These are phyloP conservation scores for Pygathrix nemaeus DNA, from an alignment of 2,113 vertebrate species.

Conservation along the genomic window DNA sequence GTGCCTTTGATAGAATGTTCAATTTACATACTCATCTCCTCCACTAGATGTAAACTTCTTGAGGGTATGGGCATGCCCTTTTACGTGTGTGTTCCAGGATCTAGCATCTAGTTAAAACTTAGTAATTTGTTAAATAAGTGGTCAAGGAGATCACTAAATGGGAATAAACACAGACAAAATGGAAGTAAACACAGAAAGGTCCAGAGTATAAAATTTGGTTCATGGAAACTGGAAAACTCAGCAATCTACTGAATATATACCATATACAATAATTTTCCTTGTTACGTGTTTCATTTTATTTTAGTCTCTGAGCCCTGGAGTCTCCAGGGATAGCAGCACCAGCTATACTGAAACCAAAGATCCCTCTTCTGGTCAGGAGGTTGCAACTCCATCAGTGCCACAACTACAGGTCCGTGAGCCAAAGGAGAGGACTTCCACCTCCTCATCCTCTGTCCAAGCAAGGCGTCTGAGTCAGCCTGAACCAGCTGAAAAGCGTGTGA, in stretches of 20 bases:
- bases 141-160: neutral
- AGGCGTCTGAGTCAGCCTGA: conserved; percentile 85
- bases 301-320: conserved; percentile 78
- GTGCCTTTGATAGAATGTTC: conserved; percentile 9
- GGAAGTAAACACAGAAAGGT: neutral
- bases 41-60: neutral
- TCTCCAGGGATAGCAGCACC: conserved; percentile 81
- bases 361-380: conserved; percentile 67
- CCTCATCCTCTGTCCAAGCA: conserved; percentile 74
- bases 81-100: neutral
- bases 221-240: neutral
- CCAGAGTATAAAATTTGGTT: neutral
- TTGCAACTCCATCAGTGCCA: conserved; percentile 60
- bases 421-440: conserved; percentile 71
- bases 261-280: conserved; percentile 33
- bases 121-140: conserved; percentile 24
- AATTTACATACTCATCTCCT: neutral
- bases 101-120: neutral
- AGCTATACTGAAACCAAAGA: conserved; percentile 82
- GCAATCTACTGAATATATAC: neutral
- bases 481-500: conserved; percentile 80
- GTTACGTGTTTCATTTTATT: conserved; percentile 54
- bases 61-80: neutral
- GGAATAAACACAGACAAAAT: neutral
- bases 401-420: conserved; percentile 73